Evolutionary conservation across 2,113 vertebrate genomes (phyloP).

Genomic region (Lota lota): DNA sequence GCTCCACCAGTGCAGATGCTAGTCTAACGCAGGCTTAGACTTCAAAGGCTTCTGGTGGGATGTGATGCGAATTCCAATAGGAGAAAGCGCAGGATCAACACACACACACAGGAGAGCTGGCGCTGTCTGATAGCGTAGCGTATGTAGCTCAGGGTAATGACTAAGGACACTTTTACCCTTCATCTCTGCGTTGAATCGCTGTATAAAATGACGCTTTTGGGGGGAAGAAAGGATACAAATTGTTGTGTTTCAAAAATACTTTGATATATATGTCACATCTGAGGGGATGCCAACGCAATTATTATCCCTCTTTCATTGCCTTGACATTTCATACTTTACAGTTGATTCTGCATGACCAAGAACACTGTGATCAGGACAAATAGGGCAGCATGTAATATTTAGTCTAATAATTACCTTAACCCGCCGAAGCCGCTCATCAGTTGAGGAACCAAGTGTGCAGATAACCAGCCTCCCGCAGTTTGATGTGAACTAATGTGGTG

Average conservation of each 20-base stretch:
- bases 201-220: conserved; percentile 5
- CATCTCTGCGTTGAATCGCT: neutral
- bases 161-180: neutral
- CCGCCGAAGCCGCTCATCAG: conserved; percentile 12
- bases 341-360: conserved; percentile 47
- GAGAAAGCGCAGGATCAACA: conserved; percentile 12
- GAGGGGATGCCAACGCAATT: conserved; percentile 26
- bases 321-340: conserved; percentile 53
- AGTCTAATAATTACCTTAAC: conserved; percentile 69
- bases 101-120: conserved; percentile 1
- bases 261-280: neutral
- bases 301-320: conserved; percentile 52
- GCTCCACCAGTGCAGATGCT: neutral
- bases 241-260: neutral
- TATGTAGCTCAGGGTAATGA: neutral
- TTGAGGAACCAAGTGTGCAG: conserved; percentile 51
- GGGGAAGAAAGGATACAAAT: neutral
- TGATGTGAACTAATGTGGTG: conserved; percentile 59
- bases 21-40: conserved; percentile 1
- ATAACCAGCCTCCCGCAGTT: conserved; percentile 51
- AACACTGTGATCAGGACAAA: conserved; percentile 64
- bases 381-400: conserved; percentile 67
- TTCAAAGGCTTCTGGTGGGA: conserved; percentile 8
- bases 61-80: conserved; percentile 24
- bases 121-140: neutral